Evolutionary conservation across 37 sponge, comb jelly and placozoan genomes (phyloP).

Genomic region (Petrosia ficiformis): DNA sequence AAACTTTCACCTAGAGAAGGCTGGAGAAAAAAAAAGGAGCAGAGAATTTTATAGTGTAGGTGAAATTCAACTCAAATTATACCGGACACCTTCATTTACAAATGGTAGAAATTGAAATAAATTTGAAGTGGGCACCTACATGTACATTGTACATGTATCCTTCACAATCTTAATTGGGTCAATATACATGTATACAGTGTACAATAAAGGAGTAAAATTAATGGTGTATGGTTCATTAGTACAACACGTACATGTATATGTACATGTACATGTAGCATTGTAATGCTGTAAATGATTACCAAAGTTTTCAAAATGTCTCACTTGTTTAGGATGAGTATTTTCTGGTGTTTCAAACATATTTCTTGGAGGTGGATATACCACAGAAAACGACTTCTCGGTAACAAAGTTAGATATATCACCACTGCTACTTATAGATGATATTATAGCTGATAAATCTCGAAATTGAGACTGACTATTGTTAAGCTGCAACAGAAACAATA

Average conservation of each 20-base stretch:
- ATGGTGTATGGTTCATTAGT: too few relatives aligned
- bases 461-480: neutral
- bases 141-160: too few relatives aligned
- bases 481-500: neutral
- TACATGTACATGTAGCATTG: neutral
- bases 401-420: neutral
- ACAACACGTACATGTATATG: too few relatives aligned
- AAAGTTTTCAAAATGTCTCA: neutral
- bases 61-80: too few relatives aligned
- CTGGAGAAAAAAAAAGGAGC: constrained; percentile 6
- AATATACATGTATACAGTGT: too few relatives aligned
- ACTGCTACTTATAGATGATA: neutral
- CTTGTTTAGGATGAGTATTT: constrained; percentile 23
- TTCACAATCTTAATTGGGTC: too few relatives aligned
- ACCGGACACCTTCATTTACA: too few relatives aligned
- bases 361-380: constrained; percentile 47
- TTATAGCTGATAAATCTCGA: neutral
- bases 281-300: too few relatives aligned
- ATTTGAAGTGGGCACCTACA: too few relatives aligned
- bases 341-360: constrained; percentile 28
- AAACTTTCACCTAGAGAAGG: constrained; percentile 29
- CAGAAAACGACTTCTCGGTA: neutral
- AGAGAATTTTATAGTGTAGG: too few relatives aligned
- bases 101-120: too few relatives aligned
- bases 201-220: too few relatives aligned